A percentile compares a stretch with the other conserved stretches of the same genome.
Evolutionary conservation across 2,888 invertebrate genomes (phyloP).

Genomic region (Punctoribates punctum): DNA sequence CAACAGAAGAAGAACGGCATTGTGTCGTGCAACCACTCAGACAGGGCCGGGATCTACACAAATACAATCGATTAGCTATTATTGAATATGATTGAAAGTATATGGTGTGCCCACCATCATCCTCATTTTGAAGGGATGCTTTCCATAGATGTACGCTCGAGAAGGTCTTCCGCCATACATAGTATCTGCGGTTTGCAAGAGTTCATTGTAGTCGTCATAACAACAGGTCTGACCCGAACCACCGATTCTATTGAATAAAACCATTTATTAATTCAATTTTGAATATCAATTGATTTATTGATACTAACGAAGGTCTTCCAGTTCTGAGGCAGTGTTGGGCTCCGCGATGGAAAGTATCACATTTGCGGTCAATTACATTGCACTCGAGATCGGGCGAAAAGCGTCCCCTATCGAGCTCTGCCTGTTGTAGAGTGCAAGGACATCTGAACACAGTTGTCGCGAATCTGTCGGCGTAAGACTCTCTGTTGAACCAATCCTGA

Average conservation of each 20-base stretch:
- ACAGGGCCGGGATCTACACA: conserved; percentile 79
- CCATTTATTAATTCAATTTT: background rate
- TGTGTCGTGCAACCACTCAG: conserved; percentile 94
- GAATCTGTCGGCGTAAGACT: conserved; percentile 76
- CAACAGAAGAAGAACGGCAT: conserved; percentile 93
- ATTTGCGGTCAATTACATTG: conserved; percentile 67
- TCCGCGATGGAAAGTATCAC: conserved; percentile 78
- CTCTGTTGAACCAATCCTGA: conserved; percentile 82
- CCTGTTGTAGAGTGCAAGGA: conserved; percentile 87
- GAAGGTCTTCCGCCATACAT: conserved; percentile 76
- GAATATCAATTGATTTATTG: conserved; percentile 58
- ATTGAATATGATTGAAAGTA: too few relatives aligned
- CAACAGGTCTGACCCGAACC: conserved; percentile 96
- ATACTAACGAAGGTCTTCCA: conserved; percentile 76
- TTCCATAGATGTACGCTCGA: conserved; percentile 50
- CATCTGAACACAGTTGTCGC: conserved; percentile 58
- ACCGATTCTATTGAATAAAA: conserved; percentile 62
- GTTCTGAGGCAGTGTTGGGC: conserved; percentile 89
- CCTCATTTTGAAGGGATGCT: conserved; percentile 48
- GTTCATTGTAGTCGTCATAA: conserved; percentile 83
- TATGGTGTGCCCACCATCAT: conserved; percentile 45
- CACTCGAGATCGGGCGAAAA: conserved; percentile 85
- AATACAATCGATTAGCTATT: too few relatives aligned
- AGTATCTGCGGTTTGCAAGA: conserved; percentile 92
- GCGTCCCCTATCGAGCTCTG: conserved; percentile 83